Conservation (phyloP, 2,888 invertebrate genomes). For the Electrophaes corylata region DNA sequence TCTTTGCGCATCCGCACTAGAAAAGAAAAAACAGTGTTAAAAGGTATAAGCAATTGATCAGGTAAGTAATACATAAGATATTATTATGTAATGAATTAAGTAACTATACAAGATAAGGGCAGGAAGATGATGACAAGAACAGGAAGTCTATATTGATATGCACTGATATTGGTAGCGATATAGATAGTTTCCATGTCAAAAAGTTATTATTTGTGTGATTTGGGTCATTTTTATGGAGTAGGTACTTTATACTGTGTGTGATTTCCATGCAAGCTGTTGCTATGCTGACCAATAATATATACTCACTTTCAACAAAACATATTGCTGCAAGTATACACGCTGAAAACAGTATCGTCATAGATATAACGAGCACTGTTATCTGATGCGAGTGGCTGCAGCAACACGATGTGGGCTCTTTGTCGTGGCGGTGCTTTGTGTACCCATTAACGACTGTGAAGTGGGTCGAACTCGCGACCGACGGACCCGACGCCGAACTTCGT, state of each 20-base stretch:
- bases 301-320: constrained; percentile 93
- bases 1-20: constrained; percentile 81
- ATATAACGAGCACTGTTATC: constrained; percentile 91
- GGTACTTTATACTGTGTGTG: too few relatives aligned
- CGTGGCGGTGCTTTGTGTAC: constrained; percentile 86
- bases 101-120: too few relatives aligned
- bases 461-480: constrained; percentile 92
- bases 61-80: too few relatives aligned
- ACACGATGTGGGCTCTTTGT: constrained; percentile 85
- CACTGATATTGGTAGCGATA: too few relatives aligned
- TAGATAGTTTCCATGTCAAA: too few relatives aligned
- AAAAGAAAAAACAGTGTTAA: constrained; percentile 62
- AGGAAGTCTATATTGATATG: too few relatives aligned
- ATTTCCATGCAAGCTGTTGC: background rate
- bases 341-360: constrained; percentile 92
- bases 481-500: constrained; percentile 74
- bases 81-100: background rate
- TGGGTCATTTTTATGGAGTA: background rate
- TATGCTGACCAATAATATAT: constrained; percentile 21
- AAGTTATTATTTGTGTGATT: too few relatives aligned
- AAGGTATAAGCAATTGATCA: too few relatives aligned
- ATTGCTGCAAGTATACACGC: constrained; percentile 92
- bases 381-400: constrained; percentile 91
- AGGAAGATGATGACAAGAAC: too few relatives aligned
- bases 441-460: constrained; percentile 95